phyloP scores from a whole-genome alignment of 2,888 invertebrate genomes.

The Mallateleia sp. region DNA sequence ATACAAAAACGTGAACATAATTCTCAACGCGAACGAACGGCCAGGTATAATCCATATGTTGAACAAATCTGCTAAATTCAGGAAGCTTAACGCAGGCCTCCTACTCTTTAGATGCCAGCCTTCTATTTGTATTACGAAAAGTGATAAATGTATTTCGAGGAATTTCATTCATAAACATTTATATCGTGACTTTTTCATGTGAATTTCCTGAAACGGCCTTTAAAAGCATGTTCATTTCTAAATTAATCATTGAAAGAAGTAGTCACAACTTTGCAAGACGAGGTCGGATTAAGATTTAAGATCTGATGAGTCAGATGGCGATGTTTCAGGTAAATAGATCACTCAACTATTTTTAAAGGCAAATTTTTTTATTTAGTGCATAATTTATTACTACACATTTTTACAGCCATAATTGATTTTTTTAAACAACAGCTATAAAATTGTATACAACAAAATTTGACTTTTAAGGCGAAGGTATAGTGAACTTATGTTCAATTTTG shows the following conservation, averaged over 20 bases:
- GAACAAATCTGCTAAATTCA: conserved; percentile 66
- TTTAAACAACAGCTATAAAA: no score
- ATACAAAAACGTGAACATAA: conserved; percentile 59
- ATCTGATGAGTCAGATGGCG: not conserved
- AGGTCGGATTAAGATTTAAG: conserved; percentile 42
- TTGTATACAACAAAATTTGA: no score
- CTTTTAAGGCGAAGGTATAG: no score
- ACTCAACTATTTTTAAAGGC: no score
- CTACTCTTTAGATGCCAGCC: conserved; percentile 54
- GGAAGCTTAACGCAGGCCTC: conserved; percentile 56
- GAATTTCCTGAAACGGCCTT: conserved; percentile 35
- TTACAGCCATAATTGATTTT: no score
- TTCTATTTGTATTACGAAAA: conserved; percentile 50
- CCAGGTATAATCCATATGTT: conserved; percentile 54
- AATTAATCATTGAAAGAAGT: conserved; percentile 41
- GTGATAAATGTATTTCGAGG: conserved; percentile 65
- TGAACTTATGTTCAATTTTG: no score
- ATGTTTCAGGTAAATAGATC: conserved; percentile 19
- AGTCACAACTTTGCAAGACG: conserved; percentile 26
- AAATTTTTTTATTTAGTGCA: no score
- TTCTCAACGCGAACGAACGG: conserved; percentile 35
- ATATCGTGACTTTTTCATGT: conserved; percentile 32
- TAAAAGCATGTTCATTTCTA: conserved; percentile 26
- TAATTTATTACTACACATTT: no score
- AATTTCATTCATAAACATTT: conserved; percentile 54